phyloP scores from a whole-genome alignment of 1,140 invertebrate species.

The Eufriesea mexicana region DNA sequence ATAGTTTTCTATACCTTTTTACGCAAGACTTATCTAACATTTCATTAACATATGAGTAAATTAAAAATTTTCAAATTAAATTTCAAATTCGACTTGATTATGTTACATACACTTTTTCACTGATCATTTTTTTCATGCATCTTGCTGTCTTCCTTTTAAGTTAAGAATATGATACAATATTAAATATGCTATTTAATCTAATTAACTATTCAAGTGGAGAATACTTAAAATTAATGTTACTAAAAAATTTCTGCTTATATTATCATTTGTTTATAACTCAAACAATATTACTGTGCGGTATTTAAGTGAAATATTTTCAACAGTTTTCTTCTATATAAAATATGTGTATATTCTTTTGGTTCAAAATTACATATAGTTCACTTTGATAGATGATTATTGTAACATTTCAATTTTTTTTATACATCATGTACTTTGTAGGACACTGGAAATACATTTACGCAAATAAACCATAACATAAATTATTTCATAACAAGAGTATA shows the following conservation, averaged over 20 bases:
- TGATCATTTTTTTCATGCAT: slow-evolving; percentile 50
- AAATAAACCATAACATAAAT: slow-evolving; percentile 32
- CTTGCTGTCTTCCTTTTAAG: slow-evolving; percentile 49
- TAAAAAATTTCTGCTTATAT: background rate
- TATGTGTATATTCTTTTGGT: slow-evolving; percentile 1
- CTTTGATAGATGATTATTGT: slow-evolving; percentile 3
- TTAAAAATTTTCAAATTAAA: slow-evolving; percentile 25
- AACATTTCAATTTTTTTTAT: background rate
- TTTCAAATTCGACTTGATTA: slow-evolving; percentile 47
- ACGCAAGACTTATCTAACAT: slow-evolving; percentile 30
- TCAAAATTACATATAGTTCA: background rate
- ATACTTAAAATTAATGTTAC: slow-evolving; percentile 34
- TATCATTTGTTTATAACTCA: background rate
- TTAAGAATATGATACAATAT: slow-evolving; percentile 56
- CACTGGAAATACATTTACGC: slow-evolving; percentile 4
- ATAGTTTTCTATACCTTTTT: slow-evolving; percentile 15
- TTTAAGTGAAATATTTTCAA: slow-evolving; percentile 21
- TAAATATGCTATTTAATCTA: slow-evolving; percentile 43
- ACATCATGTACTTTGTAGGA: slow-evolving; percentile 16
- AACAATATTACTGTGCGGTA: slow-evolving; percentile 23
- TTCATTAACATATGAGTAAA: slow-evolving; percentile 1
- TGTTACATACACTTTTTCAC: slow-evolving; percentile 28
- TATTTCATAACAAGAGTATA: slow-evolving; percentile 19
- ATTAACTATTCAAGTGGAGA: slow-evolving; percentile 59
- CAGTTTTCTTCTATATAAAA: slow-evolving; percentile 17